Conservation (phyloP, 2,113 vertebrate species). For the Rhombomys opimus region DNA sequence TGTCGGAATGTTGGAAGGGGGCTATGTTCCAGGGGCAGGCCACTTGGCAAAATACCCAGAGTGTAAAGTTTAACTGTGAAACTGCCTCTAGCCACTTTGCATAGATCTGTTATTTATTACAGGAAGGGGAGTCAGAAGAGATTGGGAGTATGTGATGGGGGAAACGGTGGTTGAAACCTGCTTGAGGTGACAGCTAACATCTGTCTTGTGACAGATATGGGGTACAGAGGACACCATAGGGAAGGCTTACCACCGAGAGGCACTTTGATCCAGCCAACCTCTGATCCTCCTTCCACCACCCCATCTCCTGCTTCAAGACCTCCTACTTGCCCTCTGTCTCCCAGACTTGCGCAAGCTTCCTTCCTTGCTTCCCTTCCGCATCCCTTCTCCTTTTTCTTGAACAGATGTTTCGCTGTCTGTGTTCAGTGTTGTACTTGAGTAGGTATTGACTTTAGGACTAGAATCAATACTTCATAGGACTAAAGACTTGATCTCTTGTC, state of each 20-base stretch:
- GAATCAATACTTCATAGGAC: neutral
- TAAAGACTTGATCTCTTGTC: neutral
- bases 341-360: neutral
- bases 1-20: slow-evolving; percentile 83
- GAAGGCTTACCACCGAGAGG: neutral
- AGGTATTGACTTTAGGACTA: neutral
- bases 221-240: neutral
- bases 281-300: rapidly evolving
- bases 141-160: neutral
- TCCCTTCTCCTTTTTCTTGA: neutral
- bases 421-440: neutral
- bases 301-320: neutral
- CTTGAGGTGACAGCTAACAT: slow-evolving; percentile 22
- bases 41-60: slow-evolving; percentile 83
- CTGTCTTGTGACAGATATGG: neutral
- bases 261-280: neutral
- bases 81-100: slow-evolving; percentile 31
- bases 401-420: neutral
- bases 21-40: slow-evolving; percentile 73
- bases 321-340: neutral
- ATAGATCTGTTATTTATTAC: neutral
- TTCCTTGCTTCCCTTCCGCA: neutral
- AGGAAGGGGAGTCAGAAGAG: neutral
- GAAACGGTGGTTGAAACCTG: neutral
- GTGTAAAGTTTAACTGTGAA: slow-evolving; percentile 78